These are phyloP conservation scores for Antigone vipio DNA, from an alignment of 2,113 vertebrate genomes.

Conservation along the genomic window DNA sequence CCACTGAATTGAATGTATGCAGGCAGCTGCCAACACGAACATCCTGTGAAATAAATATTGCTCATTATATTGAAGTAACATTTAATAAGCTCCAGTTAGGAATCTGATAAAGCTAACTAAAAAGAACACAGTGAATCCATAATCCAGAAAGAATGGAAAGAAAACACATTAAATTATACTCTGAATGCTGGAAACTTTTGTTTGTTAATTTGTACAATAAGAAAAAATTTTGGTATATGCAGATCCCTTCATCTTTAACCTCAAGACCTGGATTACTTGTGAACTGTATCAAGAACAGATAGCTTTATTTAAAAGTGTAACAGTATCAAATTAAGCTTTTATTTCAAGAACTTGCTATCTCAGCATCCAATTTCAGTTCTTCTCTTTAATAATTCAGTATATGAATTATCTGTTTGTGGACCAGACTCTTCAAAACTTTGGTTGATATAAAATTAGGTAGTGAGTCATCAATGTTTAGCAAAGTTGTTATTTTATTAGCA, in stretches of 20 bases:
- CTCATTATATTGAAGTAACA: constrained; percentile 6
- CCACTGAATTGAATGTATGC: background rate
- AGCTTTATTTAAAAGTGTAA: background rate
- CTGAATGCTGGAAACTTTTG: background rate
- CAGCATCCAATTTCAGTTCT: background rate
- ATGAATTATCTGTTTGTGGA: background rate
- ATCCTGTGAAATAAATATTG: constrained; percentile 25
- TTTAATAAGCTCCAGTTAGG: background rate
- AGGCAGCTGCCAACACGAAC: constrained; percentile 15
- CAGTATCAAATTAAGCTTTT: background rate
- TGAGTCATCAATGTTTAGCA: background rate
- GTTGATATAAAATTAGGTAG: background rate
- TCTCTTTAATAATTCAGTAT: background rate
- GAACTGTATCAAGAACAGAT: background rate
- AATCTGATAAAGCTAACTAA: constrained; percentile 1
- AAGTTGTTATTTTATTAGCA: background rate
- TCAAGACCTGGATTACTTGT: background rate
- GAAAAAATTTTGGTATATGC: background rate
- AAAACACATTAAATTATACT: background rate
- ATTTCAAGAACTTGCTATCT: background rate
- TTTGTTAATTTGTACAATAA: background rate
- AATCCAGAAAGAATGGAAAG: background rate
- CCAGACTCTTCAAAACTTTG: background rate
- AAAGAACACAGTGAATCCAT: background rate
- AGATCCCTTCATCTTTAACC: background rate